Evolutionary conservation across 2,113 vertebrate species (phyloP).

Genomic region (Myrmophylax atrothorax): DNA sequence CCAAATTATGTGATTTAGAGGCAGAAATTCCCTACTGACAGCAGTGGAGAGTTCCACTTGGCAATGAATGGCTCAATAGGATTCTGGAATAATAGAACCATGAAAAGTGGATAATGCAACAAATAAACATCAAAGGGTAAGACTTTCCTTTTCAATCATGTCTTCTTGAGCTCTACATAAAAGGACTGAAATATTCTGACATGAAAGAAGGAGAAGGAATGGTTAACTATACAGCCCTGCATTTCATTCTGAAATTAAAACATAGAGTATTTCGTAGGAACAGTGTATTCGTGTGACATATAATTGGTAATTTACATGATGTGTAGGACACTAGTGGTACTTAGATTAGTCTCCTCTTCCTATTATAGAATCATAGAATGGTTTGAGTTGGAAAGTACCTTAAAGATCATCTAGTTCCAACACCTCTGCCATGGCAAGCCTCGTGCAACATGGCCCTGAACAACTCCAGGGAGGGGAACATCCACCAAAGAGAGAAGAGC

Average conservation of each 20-base stretch:
- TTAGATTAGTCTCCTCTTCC: background rate
- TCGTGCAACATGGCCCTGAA: background rate
- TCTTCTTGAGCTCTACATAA: background rate
- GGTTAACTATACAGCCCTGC: background rate
- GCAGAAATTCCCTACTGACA: constrained; percentile 32
- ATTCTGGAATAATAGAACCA: constrained; percentile 34
- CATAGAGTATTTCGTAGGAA: background rate
- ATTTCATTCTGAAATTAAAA: background rate
- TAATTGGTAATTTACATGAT: background rate
- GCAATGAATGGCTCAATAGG: background rate
- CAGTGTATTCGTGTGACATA: background rate
- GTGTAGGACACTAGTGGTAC: background rate
- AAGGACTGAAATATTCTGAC: background rate
- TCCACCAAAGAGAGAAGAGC: background rate
- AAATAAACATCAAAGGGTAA: constrained; percentile 52
- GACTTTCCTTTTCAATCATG: background rate
- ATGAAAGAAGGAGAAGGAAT: background rate
- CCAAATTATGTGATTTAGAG: constrained; percentile 42
- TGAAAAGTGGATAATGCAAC: constrained; percentile 35
- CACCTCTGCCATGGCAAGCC: background rate
- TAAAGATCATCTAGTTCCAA: background rate
- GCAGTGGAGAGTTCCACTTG: constrained; percentile 26
- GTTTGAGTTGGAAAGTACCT: background rate
- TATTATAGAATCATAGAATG: background rate
- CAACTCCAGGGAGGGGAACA: background rate